These are phyloP conservation scores for Cataglyphis rosenhaueri DNA, from an alignment of 2,888 invertebrate genomes.

Conservation along the genomic window DNA sequence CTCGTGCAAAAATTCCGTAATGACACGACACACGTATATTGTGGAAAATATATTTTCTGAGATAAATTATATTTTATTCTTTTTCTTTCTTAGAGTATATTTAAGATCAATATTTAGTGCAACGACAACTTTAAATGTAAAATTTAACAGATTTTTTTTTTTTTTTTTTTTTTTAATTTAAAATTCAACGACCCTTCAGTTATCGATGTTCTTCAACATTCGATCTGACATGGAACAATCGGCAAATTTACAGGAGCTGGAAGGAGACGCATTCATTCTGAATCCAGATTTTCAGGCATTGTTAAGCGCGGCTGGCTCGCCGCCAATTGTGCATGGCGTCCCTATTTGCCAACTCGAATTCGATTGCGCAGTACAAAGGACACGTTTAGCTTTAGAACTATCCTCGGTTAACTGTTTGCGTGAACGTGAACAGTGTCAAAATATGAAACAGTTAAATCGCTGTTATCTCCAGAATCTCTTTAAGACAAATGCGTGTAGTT, in stretches of 20 bases:
- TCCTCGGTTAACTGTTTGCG: conserved; percentile 31
- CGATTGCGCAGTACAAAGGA: conserved; percentile 60
- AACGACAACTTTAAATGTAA: background rate
- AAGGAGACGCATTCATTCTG: conserved; percentile 22
- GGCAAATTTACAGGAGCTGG: conserved; percentile 26
- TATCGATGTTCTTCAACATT: background rate
- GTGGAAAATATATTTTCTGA: background rate
- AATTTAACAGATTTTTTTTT: conserved; percentile 14
- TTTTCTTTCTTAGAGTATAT: background rate
- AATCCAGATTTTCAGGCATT: conserved; percentile 55
- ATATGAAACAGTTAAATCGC: background rate
- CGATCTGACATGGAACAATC: conserved; percentile 10
- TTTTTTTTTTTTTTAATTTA: conserved; percentile 17
- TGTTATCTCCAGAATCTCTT: background rate
- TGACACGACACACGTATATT: conserved; percentile 6
- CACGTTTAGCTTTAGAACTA: conserved; percentile 33
- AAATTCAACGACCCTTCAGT: background rate
- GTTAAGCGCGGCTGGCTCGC: conserved; percentile 63
- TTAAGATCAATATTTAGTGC: background rate
- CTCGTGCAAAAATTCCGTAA: background rate
- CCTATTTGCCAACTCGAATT: conserved; percentile 61
- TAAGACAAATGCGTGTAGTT: background rate
- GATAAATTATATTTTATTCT: background rate
- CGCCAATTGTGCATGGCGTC: conserved; percentile 59
- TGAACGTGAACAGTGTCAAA: conserved; percentile 9